A percentile compares a stretch with the other conserved stretches of the same genome.
Conservation (phyloP, 2,113 vertebrate species). For the Alethe castanea region DNA sequence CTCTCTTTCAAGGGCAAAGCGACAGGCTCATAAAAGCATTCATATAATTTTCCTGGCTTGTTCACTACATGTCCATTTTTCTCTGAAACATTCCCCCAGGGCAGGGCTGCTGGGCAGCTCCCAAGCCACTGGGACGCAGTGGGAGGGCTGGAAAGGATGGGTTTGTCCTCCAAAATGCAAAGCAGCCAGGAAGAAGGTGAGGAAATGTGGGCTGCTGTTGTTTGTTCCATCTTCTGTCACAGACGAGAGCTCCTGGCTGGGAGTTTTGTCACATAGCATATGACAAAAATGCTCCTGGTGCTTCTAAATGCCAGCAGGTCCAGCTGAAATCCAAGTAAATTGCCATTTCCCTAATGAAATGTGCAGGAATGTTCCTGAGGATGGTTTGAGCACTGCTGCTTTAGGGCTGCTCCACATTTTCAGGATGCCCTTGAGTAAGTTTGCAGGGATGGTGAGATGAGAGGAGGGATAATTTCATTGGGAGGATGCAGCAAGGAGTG, state of each 20-base stretch:
- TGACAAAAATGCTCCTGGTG: rapidly evolving
- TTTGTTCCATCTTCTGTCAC: neutral
- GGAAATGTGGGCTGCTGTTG: neutral
- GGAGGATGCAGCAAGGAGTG: neutral
- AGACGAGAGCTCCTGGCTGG: neutral
- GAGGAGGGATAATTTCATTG: neutral
- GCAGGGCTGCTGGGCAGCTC: rapidly evolving
- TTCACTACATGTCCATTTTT: too few species aligned
- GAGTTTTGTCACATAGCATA: rapidly evolving
- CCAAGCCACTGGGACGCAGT: rapidly evolving
- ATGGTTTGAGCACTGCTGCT: neutral
- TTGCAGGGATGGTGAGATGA: neutral
- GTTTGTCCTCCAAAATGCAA: neutral
- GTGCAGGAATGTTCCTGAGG: neutral
- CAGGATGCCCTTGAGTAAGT: neutral
- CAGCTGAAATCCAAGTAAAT: neutral
- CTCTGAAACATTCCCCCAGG: too few species aligned
- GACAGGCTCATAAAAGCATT: too few species aligned
- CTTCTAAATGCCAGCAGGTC: neutral
- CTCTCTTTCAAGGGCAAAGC: too few species aligned
- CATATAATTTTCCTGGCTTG: too few species aligned
- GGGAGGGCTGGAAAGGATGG: neutral
- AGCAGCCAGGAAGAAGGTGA: neutral
- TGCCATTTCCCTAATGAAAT: neutral
- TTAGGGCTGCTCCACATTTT: neutral